Conservation (phyloP, 2,113 vertebrate genomes). For the Glaucomys volans region DNA sequence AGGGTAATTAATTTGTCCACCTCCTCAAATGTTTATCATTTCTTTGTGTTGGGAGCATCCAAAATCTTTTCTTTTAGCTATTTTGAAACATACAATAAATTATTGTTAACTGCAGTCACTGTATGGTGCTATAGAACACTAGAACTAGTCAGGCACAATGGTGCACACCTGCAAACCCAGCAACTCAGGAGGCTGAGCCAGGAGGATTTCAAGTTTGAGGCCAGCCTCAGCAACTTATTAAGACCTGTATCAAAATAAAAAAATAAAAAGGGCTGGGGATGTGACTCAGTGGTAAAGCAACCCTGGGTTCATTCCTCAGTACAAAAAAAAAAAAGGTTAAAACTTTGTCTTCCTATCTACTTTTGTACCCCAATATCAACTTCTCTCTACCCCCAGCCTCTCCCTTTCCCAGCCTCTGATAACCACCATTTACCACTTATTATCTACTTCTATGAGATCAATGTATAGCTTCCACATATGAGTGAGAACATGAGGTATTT, state of each 20-base stretch:
- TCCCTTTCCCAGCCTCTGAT: not conserved
- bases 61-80: not conserved
- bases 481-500: not conserved
- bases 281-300: not conserved
- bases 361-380: not conserved
- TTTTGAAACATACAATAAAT: not conserved
- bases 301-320: not conserved
- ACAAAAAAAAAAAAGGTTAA: not conserved
- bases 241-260: not conserved
- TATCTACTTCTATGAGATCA: not conserved
- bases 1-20: not conserved
- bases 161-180: not conserved
- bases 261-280: not conserved
- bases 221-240: not conserved
- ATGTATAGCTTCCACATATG: not conserved
- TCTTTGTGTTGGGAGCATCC: not conserved
- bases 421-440: not conserved
- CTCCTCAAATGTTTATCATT: not conserved
- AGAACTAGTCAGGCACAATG: not conserved
- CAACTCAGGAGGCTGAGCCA: not conserved
- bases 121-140: not conserved
- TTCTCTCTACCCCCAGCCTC: not conserved
- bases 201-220: not conserved
- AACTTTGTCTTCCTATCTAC: not conserved
- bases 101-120: not conserved